Evolutionary conservation across 2,113 vertebrate species (phyloP).

Genomic region (Cepphus grylle): DNA sequence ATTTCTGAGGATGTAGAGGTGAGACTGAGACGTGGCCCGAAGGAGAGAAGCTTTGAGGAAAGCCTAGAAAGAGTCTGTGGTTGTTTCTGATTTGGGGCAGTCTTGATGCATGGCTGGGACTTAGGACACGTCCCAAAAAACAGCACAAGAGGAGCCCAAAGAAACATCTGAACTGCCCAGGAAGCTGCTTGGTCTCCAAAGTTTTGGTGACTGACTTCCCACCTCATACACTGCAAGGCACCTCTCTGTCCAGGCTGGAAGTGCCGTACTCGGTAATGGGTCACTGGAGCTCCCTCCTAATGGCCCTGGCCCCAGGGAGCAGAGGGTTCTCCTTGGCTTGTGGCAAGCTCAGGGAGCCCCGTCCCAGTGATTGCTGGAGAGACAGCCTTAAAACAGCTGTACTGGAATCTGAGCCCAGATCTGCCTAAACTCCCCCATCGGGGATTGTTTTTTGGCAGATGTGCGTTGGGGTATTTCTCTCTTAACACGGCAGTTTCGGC

Average conservation of each 20-base stretch:
- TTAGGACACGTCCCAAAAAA: fast-evolving
- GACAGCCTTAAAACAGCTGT: neutral
- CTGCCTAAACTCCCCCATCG: neutral
- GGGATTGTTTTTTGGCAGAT: neutral
- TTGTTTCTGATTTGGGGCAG: neutral
- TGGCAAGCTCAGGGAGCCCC: neutral
- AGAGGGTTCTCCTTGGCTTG: neutral
- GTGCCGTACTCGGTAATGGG: no score
- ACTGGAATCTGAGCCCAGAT: neutral
- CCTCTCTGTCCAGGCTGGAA: neutral
- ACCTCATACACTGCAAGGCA: neutral
- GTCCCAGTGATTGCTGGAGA: neutral
- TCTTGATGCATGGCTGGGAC: neutral
- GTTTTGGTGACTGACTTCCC: neutral
- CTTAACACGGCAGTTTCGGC: fast-evolving
- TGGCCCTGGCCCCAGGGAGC: neutral
- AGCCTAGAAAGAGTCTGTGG: neutral
- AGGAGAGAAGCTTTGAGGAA: neutral
- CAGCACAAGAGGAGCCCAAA: neutral
- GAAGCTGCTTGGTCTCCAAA: neutral
- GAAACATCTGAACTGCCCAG: neutral
- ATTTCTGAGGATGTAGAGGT: neutral
- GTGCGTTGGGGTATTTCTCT: neutral
- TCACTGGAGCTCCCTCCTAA: neutral
- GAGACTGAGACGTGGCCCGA: neutral